phyloP scores from a whole-genome alignment of 2,888 invertebrate species.

The Tuta absoluta region DNA sequence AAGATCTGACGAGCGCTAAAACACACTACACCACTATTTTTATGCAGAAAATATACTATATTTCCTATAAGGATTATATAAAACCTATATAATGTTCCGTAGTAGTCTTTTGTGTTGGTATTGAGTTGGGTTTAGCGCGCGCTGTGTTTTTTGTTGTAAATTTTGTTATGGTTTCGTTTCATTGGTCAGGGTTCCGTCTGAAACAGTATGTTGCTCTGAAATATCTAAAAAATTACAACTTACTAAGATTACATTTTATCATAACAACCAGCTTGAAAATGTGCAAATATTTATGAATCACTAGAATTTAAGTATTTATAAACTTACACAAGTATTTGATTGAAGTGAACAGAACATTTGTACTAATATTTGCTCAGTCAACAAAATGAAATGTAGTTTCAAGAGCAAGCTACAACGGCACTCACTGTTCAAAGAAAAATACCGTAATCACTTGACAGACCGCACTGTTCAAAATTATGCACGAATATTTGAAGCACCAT shows the following conservation, averaged over 20 bases:
- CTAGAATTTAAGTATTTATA: conserved; percentile 22
- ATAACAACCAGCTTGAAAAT: conserved; percentile 7
- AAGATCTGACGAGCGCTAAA: too few species aligned
- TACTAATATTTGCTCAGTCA: conserved; percentile 8
- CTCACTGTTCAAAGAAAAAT: conserved; percentile 1
- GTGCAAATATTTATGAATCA: conserved; percentile 3
- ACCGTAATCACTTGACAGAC: conserved; percentile 17
- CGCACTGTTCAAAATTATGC: conserved; percentile 21
- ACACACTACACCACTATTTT: too few species aligned
- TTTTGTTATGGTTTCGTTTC: too few species aligned
- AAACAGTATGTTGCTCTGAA: neutral
- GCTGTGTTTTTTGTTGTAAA: too few species aligned
- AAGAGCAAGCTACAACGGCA: conserved; percentile 17
- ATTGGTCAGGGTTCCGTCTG: too few species aligned
- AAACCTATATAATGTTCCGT: too few species aligned
- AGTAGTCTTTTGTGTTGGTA: too few species aligned
- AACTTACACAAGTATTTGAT: conserved; percentile 16
- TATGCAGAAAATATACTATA: too few species aligned
- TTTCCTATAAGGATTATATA: too few species aligned
- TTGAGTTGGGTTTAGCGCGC: too few species aligned
- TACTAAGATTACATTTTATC: neutral
- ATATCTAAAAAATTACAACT: neutral
- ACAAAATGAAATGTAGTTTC: conserved; percentile 14
- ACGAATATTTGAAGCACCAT: conserved; percentile 19
- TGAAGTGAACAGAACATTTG: neutral